Evolutionary conservation across 2,888 invertebrate species (phyloP).

Genomic region (Lordiphosa fenestrarum): DNA sequence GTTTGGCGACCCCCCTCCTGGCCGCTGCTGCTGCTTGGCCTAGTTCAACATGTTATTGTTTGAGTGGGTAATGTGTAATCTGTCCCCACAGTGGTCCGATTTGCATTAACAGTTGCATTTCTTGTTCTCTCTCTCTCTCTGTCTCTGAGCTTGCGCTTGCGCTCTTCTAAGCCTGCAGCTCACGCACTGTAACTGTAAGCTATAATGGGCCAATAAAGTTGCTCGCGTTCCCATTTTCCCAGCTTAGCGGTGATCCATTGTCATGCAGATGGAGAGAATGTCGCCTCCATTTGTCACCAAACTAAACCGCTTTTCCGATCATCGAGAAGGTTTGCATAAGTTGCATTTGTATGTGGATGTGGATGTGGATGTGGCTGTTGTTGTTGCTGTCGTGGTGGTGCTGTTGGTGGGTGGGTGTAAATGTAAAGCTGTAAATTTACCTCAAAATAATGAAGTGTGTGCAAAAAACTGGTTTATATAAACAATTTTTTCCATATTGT

Average conservation of each 20-base stretch:
- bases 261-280: conserved; percentile 20
- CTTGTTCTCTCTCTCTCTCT: conserved; percentile 62
- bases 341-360: neutral
- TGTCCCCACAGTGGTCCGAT: conserved; percentile 58
- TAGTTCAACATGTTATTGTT: conserved; percentile 57
- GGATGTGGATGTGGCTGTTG: no score
- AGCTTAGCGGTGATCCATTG: conserved; percentile 39
- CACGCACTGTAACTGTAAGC: conserved; percentile 67
- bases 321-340: conserved; percentile 11
- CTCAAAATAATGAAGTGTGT: conserved; percentile 69
- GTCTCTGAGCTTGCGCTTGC: conserved; percentile 13
- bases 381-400: no score
- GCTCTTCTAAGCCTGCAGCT: conserved; percentile 25
- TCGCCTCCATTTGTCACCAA: neutral
- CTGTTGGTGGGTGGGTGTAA: neutral
- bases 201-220: conserved; percentile 64
- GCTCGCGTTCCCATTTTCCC: conserved; percentile 11
- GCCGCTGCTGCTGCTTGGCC: conserved; percentile 38
- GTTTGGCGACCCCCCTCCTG: conserved; percentile 46
- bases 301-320: conserved; percentile 10
- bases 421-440: conserved; percentile 45
- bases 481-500: conserved; percentile 14
- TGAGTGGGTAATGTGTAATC: conserved; percentile 63
- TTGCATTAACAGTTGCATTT: conserved; percentile 74
- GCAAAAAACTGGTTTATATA: conserved; percentile 68